phyloP scores from a whole-genome alignment of 2,797 vertebrate genomes.

The Alcedo quadribrachys region DNA sequence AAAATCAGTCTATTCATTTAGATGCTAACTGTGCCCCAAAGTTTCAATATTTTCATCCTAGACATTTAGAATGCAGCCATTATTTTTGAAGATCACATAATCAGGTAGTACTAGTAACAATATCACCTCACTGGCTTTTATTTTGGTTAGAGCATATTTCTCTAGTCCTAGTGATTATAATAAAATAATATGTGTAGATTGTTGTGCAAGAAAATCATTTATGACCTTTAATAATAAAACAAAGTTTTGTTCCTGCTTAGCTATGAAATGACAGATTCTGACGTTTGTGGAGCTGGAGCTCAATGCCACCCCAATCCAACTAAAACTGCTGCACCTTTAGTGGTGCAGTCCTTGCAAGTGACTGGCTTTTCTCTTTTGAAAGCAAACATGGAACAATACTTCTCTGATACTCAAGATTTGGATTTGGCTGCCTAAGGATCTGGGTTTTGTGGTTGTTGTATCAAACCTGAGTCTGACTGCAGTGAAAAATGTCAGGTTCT shows the following conservation, averaged over 20 bases:
- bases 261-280: not conserved
- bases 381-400: not conserved
- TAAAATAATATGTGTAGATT: not conserved
- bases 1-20: slow-evolving; percentile 51
- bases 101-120: slow-evolving; percentile 28
- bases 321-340: not conserved
- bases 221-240: not conserved
- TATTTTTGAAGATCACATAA: slow-evolving; percentile 30
- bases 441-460: not conserved
- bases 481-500: not conserved
- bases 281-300: not conserved
- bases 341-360: not conserved
- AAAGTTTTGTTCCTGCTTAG: not conserved
- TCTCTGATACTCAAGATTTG: not conserved
- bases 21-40: not conserved
- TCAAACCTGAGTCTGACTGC: not conserved
- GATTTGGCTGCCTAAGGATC: not conserved
- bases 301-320: not conserved
- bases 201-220: not conserved
- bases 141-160: not conserved
- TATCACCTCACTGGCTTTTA: slow-evolving; percentile 3
- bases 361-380: not conserved
- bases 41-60: slow-evolving; percentile 24
- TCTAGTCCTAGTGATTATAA: not conserved
- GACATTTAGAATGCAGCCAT: not conserved